A percentile compares a stretch with the other conserved stretches of the same genome.
These are phyloP conservation scores for Macrosoma leucophasiata DNA, from an alignment of 2,888 invertebrate species.

Conservation along the genomic window DNA sequence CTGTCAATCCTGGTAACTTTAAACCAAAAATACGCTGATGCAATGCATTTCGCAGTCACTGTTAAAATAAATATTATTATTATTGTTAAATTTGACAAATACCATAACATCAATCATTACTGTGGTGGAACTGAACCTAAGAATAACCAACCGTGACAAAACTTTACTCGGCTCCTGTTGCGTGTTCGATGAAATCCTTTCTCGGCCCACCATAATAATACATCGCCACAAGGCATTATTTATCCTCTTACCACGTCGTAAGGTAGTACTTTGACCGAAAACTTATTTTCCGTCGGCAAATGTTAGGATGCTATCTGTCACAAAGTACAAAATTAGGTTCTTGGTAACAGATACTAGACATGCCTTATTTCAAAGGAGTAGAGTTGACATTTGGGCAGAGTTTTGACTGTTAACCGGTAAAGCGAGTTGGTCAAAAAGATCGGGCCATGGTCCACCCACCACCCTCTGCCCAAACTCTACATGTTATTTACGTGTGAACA, in stretches of 20 bases:
- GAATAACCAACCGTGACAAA: conserved; percentile 67
- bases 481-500: conserved; percentile 76
- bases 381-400: conserved; percentile 28
- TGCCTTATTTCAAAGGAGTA: conserved; percentile 30
- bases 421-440: conserved; percentile 15
- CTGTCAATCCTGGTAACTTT: too few species aligned
- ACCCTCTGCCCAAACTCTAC: conserved; percentile 61
- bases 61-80: too few species aligned
- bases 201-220: conserved; percentile 37
- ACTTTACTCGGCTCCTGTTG: conserved; percentile 58
- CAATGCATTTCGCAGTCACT: too few species aligned
- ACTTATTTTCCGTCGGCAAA: conserved; percentile 43
- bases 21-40: too few species aligned
- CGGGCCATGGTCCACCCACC: conserved; percentile 38
- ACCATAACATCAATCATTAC: too few species aligned
- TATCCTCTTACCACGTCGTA: conserved; percentile 36
- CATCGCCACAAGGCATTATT: conserved; percentile 23
- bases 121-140: too few species aligned
- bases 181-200: conserved; percentile 65
- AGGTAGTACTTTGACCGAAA: conserved; percentile 37
- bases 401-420: conserved; percentile 12
- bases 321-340: conserved; percentile 27
- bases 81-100: too few species aligned
- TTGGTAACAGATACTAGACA: conserved; percentile 10
- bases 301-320: conserved; percentile 47